Conservation (phyloP, 2,797 vertebrate species). For the Anabas testudineus region DNA sequence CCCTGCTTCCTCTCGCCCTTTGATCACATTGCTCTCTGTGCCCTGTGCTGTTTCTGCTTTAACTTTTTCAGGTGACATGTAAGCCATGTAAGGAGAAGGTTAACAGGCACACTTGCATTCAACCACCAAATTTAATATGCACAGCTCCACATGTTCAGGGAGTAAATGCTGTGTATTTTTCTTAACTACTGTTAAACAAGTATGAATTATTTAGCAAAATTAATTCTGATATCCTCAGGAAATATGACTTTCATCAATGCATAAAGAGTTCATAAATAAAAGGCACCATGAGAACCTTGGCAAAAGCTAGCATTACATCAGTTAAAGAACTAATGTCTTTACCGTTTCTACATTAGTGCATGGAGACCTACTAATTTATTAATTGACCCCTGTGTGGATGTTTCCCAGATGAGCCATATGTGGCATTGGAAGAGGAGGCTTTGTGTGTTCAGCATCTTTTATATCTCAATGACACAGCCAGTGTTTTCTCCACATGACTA, state of each 20-base stretch:
- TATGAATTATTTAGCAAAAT: slow-evolving; percentile 63
- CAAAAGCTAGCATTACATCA: not conserved
- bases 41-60: slow-evolving; percentile 20
- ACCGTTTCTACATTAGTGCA: slow-evolving; percentile 1
- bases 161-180: slow-evolving; percentile 53
- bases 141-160: slow-evolving; percentile 22
- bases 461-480: slow-evolving; percentile 17
- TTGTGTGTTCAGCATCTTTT: slow-evolving; percentile 28
- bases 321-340: not conserved
- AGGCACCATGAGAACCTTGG: not conserved
- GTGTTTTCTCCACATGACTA: slow-evolving; percentile 18
- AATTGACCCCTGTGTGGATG: slow-evolving; percentile 29
- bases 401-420: slow-evolving; percentile 9
- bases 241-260: slow-evolving; percentile 40
- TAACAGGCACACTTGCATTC: slow-evolving; percentile 18
- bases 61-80: slow-evolving; percentile 5
- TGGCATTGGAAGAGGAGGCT: slow-evolving; percentile 3
- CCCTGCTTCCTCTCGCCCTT: slow-evolving; percentile 31
- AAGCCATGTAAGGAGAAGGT: slow-evolving; percentile 33
- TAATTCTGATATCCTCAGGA: slow-evolving; percentile 51
- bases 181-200: slow-evolving; percentile 45
- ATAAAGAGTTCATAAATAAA: slow-evolving; percentile 22
- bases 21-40: slow-evolving; percentile 25
- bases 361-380: slow-evolving; percentile 17
- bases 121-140: slow-evolving; percentile 24